A percentile compares a stretch with the other conserved stretches of the same genome.
Conservation (phyloP, 1,140 invertebrate species). For the Glossosoma conforme region DNA sequence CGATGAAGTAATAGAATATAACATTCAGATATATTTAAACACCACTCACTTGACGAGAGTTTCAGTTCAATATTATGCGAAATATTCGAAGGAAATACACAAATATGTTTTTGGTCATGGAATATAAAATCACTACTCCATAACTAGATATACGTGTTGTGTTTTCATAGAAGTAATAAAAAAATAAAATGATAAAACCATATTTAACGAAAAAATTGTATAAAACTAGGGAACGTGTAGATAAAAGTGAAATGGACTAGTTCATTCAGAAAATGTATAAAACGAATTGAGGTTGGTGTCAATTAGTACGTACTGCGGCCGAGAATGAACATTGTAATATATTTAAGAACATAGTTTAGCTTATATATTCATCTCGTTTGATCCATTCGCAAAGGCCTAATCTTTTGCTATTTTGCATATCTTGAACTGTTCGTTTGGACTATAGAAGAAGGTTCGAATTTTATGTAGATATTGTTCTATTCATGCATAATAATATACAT, state of each 20-base stretch:
- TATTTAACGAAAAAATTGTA: conserved; percentile 29
- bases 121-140: no score
- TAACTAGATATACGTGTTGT: no score
- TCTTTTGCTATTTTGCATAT: conserved; percentile 29
- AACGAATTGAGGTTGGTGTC: conserved; percentile 25
- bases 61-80: no score
- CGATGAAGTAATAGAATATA: no score
- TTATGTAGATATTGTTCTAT: conserved; percentile 32
- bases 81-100: no score
- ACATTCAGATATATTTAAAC: no score
- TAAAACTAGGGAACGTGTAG: conserved; percentile 29
- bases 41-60: no score
- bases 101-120: no score
- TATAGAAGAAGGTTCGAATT: conserved; percentile 17
- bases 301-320: conserved; percentile 28
- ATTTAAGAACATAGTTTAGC: conserved; percentile 29
- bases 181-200: no score
- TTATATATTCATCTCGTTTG: conserved; percentile 15
- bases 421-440: conserved; percentile 16
- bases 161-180: no score
- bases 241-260: conserved; percentile 26
- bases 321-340: conserved; percentile 25
- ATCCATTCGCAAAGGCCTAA: conserved; percentile 24
- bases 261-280: conserved; percentile 28
- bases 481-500: conserved; percentile 22